Conservation (phyloP, 1,140 invertebrate species). For the Pentalonia nigronervosa region DNA sequence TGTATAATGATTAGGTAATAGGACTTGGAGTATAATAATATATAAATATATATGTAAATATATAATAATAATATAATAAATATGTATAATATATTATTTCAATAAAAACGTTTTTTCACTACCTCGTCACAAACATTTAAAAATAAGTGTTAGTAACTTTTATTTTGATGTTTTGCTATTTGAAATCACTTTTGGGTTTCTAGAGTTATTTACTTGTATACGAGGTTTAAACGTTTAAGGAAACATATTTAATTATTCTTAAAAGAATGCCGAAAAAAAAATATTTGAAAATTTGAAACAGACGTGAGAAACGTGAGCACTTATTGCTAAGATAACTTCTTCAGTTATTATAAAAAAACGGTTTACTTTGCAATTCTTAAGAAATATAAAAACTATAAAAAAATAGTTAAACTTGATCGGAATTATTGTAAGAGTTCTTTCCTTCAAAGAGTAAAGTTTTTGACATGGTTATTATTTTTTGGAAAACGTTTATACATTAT, state of each 20-base stretch:
- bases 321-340: background rate
- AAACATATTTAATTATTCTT: background rate
- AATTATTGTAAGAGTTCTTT: background rate
- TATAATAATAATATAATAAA: too few relatives aligned
- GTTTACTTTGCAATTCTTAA: background rate
- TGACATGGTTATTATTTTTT: background rate
- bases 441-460: background rate
- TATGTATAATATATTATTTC: too few relatives aligned
- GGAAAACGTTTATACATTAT: background rate
- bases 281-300: background rate
- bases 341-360: background rate
- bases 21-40: too few relatives aligned
- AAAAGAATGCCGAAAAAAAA: background rate
- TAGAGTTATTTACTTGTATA: background rate
- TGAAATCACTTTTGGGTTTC: background rate
- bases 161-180: slow-evolving; percentile 21
- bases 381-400: background rate
- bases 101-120: too few relatives aligned
- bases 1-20: too few relatives aligned
- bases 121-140: background rate
- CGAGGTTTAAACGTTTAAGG: background rate
- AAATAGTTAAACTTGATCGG: background rate
- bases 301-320: background rate
- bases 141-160: background rate
- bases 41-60: too few relatives aligned